Evolutionary conservation across 2,888 invertebrate genomes (phyloP).

Genomic region (Mesorhabditis belari): DNA sequence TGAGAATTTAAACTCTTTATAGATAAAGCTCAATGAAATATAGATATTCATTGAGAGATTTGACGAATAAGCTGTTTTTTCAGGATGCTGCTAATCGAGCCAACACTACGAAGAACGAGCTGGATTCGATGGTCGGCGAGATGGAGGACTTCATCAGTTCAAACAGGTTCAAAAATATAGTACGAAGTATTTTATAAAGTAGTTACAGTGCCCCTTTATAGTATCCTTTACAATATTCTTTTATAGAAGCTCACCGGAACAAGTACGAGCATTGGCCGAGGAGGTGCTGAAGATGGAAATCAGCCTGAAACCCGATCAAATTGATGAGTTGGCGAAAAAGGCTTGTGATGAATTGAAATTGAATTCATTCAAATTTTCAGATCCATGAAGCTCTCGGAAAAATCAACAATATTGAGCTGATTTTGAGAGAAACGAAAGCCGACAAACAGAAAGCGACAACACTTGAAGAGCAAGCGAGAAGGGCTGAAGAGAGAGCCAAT

Average conservation of each 20-base stretch:
- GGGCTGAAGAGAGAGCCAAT: conserved; percentile 56
- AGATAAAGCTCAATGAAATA: neutral
- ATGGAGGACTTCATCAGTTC: conserved; percentile 68
- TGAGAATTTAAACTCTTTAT: neutral
- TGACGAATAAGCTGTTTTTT: conserved; percentile 54
- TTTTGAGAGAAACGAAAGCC: conserved; percentile 77
- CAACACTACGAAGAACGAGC: conserved; percentile 64
- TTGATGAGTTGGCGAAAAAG: conserved; percentile 67
- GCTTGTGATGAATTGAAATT: conserved; percentile 55
- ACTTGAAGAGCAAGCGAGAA: conserved; percentile 68
- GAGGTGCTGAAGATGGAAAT: conserved; percentile 69
- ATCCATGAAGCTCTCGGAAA: conserved; percentile 75
- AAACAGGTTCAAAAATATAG: conserved; percentile 61
- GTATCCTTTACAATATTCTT: neutral
- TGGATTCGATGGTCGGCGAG: conserved; percentile 64
- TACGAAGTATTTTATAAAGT: too few relatives aligned
- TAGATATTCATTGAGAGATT: neutral
- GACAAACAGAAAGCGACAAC: conserved; percentile 72
- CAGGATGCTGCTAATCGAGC: conserved; percentile 64
- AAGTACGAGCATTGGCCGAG: conserved; percentile 66
- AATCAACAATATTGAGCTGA: conserved; percentile 82
- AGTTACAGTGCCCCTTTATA: neutral
- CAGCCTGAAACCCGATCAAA: conserved; percentile 78
- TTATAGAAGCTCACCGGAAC: conserved; percentile 35
- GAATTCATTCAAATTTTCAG: conserved; percentile 42